phyloP scores from a whole-genome alignment of 2,113 vertebrate genomes.

The Embiotoca jacksoni region DNA sequence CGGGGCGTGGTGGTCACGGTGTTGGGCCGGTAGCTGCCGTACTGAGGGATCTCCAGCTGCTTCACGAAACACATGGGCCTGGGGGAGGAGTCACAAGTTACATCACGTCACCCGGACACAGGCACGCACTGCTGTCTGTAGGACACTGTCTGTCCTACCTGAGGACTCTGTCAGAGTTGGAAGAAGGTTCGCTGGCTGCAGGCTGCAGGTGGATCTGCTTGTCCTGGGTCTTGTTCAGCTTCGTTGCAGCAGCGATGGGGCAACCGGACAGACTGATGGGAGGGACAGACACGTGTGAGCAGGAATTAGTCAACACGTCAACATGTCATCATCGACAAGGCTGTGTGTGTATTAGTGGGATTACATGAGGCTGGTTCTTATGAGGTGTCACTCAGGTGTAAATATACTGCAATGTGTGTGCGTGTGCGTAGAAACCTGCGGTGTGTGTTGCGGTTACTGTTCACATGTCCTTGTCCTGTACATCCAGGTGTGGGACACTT shows the following conservation, averaged over 20 bases:
- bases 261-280: constrained; percentile 93
- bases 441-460: constrained; percentile 99
- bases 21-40: constrained; percentile 93
- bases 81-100: neutral
- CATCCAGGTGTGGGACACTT: constrained; percentile 99
- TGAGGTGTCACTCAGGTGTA: neutral
- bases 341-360: constrained; percentile 41
- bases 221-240: constrained; percentile 94
- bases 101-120: neutral
- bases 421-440: constrained; percentile 86
- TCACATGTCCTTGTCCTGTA: constrained; percentile 98
- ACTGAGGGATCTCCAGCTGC: constrained; percentile 97
- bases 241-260: constrained; percentile 95
- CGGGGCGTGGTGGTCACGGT: constrained; percentile 93
- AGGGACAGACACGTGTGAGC: neutral
- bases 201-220: constrained; percentile 88
- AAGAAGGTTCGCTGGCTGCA: constrained; percentile 86
- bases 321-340: neutral
- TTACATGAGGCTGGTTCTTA: constrained; percentile 6
- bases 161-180: constrained; percentile 94
- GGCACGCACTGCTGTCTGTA: neutral
- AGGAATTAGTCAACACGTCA: neutral
- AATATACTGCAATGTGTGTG: neutral
- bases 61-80: constrained; percentile 99
- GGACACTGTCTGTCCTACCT: constrained; percentile 82